phyloP scores from a whole-genome alignment of 2,888 invertebrate species.

The Teleiodes luculella region DNA sequence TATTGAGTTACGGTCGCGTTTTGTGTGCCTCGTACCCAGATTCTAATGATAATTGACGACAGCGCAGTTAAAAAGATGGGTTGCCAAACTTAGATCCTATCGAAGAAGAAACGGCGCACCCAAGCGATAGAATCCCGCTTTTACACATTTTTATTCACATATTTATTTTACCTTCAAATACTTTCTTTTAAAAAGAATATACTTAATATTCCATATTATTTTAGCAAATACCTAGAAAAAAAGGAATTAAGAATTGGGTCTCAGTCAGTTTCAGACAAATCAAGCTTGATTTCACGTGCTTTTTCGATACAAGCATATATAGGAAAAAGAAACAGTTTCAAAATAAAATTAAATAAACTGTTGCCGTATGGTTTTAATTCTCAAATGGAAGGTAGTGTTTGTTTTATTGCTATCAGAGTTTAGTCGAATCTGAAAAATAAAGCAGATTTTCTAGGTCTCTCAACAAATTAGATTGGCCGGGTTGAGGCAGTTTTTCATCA shows the following conservation, averaged over 20 bases:
- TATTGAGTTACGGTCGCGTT: constrained; percentile 62
- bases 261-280: too few species aligned
- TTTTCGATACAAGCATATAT: too few species aligned
- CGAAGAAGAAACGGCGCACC: constrained; percentile 31
- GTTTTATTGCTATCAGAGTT: constrained; percentile 1
- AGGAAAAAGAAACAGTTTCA: too few species aligned
- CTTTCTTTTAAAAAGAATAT: too few species aligned
- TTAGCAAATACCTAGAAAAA: too few species aligned
- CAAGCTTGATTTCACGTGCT: too few species aligned
- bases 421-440: background rate
- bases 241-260: too few species aligned
- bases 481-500: constrained; percentile 27
- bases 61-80: constrained; percentile 64
- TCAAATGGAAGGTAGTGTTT: background rate
- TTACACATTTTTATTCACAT: constrained; percentile 32
- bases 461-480: background rate
- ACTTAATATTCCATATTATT: too few species aligned
- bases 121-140: constrained; percentile 29
- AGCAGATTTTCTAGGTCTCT: background rate
- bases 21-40: constrained; percentile 46
- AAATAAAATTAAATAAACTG: constrained; percentile 3
- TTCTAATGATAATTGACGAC: constrained; percentile 71
- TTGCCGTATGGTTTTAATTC: background rate
- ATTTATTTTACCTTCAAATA: constrained; percentile 41
- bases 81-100: constrained; percentile 62